Percentiles rank a stretch among this genome's conserved stretches.
These are phyloP conservation scores for Dendrophyllia cribrosa DNA, from an alignment of 64 coral and sea anemone species.

Conservation along the genomic window DNA sequence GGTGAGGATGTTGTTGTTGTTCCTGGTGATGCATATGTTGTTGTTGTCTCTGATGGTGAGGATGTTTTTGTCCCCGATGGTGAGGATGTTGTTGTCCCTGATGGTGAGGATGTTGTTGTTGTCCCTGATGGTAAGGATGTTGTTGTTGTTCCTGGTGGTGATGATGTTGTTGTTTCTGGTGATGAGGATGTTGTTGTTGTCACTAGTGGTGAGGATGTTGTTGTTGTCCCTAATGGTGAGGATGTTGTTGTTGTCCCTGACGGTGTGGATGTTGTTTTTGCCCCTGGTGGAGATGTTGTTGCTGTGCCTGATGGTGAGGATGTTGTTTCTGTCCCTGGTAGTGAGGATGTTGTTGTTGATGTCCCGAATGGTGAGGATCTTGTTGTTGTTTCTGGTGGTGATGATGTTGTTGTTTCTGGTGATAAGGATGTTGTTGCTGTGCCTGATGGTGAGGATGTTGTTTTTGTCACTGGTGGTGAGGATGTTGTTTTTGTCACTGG, in stretches of 20 bases:
- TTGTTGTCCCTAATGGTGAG: too few relatives aligned
- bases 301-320: neutral
- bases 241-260: too few relatives aligned
- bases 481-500: slow-evolving; percentile 1
- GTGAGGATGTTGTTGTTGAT: neutral
- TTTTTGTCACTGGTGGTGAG: neutral
- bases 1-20: too few relatives aligned
- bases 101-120: too few relatives aligned
- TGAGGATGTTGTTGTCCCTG: too few relatives aligned
- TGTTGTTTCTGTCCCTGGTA: neutral
- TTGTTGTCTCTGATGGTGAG: too few relatives aligned
- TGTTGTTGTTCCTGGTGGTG: neutral
- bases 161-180: too few relatives aligned
- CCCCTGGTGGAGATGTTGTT: neutral
- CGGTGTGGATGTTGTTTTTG: too few relatives aligned
- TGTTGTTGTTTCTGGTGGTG: slow-evolving; percentile 28
- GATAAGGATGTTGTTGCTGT: neutral
- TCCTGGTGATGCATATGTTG: too few relatives aligned
- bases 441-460: neutral
- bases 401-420: neutral
- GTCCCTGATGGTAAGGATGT: too few relatives aligned
- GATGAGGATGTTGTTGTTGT: too few relatives aligned
- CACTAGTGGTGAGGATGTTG: neutral
- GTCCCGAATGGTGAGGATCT: neutral
- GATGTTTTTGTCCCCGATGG: too few relatives aligned